Evolutionary conservation across 2,113 vertebrate genomes (phyloP).

Genomic region (Bungarus multicinctus): DNA sequence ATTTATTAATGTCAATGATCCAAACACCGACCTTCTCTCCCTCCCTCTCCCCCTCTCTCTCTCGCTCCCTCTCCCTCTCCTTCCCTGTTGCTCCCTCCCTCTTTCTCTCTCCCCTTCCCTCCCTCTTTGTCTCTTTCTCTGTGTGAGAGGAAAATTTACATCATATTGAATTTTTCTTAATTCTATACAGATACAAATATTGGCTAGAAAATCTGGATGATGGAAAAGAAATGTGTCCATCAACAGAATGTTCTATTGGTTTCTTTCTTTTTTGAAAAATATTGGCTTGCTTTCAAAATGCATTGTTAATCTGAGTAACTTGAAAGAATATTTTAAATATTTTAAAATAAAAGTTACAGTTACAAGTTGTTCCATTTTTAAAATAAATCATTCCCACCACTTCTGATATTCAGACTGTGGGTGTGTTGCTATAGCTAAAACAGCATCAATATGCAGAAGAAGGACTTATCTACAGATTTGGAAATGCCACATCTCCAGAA

Average conservation of each 20-base stretch:
- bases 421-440: not conserved
- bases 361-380: not conserved
- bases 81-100: too few species aligned
- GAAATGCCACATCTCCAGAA: not conserved
- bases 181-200: not conserved
- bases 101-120: too few species aligned
- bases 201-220: not conserved
- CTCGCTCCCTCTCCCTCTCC: too few species aligned
- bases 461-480: not conserved
- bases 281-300: not conserved
- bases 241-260: not conserved
- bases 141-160: not conserved
- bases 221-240: not conserved
- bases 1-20: slow-evolving; percentile 1
- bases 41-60: not conserved
- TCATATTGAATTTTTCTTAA: not conserved
- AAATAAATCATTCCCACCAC: not conserved
- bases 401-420: not conserved
- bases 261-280: not conserved
- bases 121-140: too few species aligned
- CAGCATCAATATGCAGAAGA: not conserved
- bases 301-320: not conserved
- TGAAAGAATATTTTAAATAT: not conserved
- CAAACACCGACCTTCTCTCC: not conserved
- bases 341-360: not conserved